phyloP scores from a whole-genome alignment of 2,113 vertebrate genomes.

The Chaetodon trifascialis region DNA sequence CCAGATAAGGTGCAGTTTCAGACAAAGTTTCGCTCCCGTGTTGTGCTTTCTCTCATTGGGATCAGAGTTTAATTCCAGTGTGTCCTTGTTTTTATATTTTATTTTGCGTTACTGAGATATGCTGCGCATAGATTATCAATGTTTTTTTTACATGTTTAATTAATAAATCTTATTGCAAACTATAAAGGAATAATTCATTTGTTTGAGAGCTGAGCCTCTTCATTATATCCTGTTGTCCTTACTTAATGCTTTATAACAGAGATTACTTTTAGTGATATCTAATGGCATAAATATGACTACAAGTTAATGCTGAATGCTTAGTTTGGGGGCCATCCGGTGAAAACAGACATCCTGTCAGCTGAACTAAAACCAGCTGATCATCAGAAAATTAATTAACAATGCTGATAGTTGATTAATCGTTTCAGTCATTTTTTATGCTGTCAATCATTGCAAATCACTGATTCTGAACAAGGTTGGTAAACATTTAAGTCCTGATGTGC shows the following conservation, averaged over 20 bases:
- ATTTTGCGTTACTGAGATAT: conserved; percentile 28
- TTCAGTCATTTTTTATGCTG: no score
- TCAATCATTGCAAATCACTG: not conserved
- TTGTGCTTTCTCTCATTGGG: not conserved
- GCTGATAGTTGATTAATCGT: no score
- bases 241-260: no score
- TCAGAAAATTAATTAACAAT: no score
- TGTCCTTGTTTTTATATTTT: conserved; percentile 38
- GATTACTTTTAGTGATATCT: no score
- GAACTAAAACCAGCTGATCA: no score
- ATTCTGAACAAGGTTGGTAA: not conserved
- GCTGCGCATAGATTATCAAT: conserved; percentile 54
- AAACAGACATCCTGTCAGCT: no score
- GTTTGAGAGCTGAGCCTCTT: not conserved
- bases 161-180: conserved; percentile 58
- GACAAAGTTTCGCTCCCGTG: no score
- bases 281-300: no score
- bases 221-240: not conserved
- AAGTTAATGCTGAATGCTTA: no score
- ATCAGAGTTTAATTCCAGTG: not conserved
- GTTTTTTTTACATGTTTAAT: conserved; percentile 28
- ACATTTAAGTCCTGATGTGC: no score
- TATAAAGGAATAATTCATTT: not conserved
- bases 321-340: no score
- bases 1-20: not conserved